Conservation (phyloP, 1,140 invertebrate species). For the Phocides pigmalion region DNA sequence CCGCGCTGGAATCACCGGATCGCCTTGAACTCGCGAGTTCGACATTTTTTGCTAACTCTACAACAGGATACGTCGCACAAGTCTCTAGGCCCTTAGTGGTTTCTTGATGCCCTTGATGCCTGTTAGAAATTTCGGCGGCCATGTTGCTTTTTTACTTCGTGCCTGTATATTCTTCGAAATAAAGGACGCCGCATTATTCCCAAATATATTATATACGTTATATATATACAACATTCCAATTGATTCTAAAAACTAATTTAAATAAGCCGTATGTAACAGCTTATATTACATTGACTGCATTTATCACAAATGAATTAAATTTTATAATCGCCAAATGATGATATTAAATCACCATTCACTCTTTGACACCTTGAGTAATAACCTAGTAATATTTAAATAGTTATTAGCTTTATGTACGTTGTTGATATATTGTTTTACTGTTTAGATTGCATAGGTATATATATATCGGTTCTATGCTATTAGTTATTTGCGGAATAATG, state of each 20-base stretch:
- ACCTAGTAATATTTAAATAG: neutral
- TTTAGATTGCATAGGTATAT: neutral
- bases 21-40: slow-evolving; percentile 76
- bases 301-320: neutral
- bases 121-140: slow-evolving; percentile 55
- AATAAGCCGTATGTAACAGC: neutral
- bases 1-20: slow-evolving; percentile 67
- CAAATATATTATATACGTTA: neutral
- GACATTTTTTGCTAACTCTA: slow-evolving; percentile 75
- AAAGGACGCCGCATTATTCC: neutral
- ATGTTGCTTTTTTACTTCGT: slow-evolving; percentile 34
- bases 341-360: neutral
- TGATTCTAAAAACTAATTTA: neutral
- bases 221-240: neutral
- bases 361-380: neutral
- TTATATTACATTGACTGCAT: neutral
- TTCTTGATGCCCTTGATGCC: slow-evolving; percentile 70
- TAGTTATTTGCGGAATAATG: slow-evolving; percentile 35
- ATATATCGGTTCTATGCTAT: slow-evolving; percentile 8
- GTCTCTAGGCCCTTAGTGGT: slow-evolving; percentile 63
- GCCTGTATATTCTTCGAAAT: neutral
- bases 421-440: slow-evolving; percentile 4
- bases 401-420: neutral
- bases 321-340: neutral
- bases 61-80: slow-evolving; percentile 72